These are phyloP conservation scores for Cuniculus paca DNA, from an alignment of 2,797 vertebrate genomes.

Conservation along the genomic window DNA sequence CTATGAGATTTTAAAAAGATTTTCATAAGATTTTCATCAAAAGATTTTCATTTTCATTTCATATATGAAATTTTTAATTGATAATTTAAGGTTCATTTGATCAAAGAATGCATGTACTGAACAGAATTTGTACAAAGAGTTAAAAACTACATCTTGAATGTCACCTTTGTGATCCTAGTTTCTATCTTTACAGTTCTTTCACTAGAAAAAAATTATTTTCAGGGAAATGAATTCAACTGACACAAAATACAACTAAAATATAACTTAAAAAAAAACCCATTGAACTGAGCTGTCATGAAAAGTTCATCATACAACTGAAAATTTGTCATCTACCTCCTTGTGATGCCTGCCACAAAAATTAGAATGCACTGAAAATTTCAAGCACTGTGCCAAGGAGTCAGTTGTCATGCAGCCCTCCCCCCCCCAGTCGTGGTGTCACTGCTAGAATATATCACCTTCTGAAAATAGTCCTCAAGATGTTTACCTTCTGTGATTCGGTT, in stretches of 20 bases:
- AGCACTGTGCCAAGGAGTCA: slow-evolving; percentile 84
- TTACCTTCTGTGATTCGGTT: slow-evolving; percentile 80
- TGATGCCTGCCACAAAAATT: slow-evolving; percentile 85
- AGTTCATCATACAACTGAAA: slow-evolving; percentile 81
- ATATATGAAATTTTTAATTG: not conserved
- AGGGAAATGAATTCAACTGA: slow-evolving; percentile 59
- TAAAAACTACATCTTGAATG: slow-evolving; percentile 5
- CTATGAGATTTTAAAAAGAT: not conserved
- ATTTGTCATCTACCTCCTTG: slow-evolving; percentile 66
- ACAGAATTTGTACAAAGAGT: not conserved
- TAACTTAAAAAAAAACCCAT: slow-evolving; percentile 3
- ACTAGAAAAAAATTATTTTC: slow-evolving; percentile 41
- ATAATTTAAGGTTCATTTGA: slow-evolving; percentile 40
- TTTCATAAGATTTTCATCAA: too few relatives aligned
- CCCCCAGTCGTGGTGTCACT: slow-evolving; percentile 78
- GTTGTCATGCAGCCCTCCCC: slow-evolving; percentile 85
- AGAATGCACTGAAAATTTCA: slow-evolving; percentile 83
- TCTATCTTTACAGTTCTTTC: slow-evolving; percentile 46
- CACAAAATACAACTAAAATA: slow-evolving; percentile 69
- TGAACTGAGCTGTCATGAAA: slow-evolving; percentile 84
- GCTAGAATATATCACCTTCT: slow-evolving; percentile 84
- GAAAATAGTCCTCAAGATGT: slow-evolving; percentile 86
- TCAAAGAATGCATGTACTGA: slow-evolving; percentile 14
- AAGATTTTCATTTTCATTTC: too few relatives aligned
- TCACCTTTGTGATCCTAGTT: not conserved